Percentiles rank a stretch among this genome's conserved stretches.
Conservation (phyloP, 2,888 invertebrate species). For the Pammene fasciana region DNA sequence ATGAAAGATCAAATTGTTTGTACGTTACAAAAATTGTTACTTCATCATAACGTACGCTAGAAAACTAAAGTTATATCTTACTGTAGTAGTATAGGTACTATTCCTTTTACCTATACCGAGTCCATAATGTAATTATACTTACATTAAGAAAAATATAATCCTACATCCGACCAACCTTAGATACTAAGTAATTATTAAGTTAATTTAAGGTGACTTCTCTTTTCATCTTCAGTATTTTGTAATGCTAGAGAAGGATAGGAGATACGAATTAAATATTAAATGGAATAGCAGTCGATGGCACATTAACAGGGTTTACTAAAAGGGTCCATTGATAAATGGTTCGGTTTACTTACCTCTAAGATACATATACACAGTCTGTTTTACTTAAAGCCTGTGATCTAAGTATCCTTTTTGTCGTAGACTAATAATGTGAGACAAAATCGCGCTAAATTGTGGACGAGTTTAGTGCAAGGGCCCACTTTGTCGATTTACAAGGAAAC, state of each 20-base stretch:
- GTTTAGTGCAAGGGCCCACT: too few relatives aligned
- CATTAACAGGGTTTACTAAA: slow-evolving; percentile 33
- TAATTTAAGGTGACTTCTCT: slow-evolving; percentile 9
- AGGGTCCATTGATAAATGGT: slow-evolving; percentile 37
- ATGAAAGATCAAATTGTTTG: too few relatives aligned
- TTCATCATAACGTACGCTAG: too few relatives aligned
- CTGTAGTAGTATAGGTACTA: too few relatives aligned
- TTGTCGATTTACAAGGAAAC: too few relatives aligned
- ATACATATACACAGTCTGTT: neutral
- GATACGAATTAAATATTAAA: slow-evolving; percentile 35
- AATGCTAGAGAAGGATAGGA: slow-evolving; percentile 18
- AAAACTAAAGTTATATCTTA: too few relatives aligned
- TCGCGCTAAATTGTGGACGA: too few relatives aligned
- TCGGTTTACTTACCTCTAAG: neutral
- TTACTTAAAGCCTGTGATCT: neutral
- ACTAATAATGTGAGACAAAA: slow-evolving; percentile 6
- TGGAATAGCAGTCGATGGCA: slow-evolving; percentile 31
- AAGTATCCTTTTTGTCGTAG: slow-evolving; percentile 20
- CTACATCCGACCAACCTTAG: slow-evolving; percentile 24
- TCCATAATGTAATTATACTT: neutral
- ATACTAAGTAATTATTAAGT: slow-evolving; percentile 29
- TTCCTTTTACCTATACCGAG: neutral
- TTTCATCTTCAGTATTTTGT: neutral
- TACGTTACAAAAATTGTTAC: too few relatives aligned
- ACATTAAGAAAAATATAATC: slow-evolving; percentile 10